phyloP scores from a whole-genome alignment of 2,113 vertebrate genomes.

The Mobula birostris region DNA sequence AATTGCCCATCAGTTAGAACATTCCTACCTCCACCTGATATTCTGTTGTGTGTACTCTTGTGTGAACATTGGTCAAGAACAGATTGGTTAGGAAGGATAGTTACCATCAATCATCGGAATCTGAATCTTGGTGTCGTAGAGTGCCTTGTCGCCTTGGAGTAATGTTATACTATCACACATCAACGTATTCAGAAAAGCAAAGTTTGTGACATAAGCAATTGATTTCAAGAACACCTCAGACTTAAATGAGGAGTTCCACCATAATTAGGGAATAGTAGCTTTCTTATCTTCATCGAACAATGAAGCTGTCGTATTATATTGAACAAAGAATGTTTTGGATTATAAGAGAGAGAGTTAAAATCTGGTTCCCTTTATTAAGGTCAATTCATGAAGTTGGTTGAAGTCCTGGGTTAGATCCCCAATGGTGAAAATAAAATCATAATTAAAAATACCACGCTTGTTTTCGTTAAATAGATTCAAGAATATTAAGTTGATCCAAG shows the following conservation, averaged over 20 bases:
- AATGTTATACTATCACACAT: not conserved
- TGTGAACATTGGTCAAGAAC: not conserved
- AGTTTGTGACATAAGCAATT: not conserved
- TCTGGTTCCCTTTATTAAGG: not conserved
- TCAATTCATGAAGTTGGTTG: not conserved
- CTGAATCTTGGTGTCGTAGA: not conserved
- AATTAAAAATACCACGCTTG: not conserved
- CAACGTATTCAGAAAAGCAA: too few species aligned
- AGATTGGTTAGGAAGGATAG: not conserved
- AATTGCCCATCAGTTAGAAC: not conserved
- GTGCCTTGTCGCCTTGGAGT: not conserved
- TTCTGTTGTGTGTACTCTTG: not conserved
- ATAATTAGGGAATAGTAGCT: not conserved
- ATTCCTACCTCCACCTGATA: not conserved
- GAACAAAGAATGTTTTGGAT: not conserved
- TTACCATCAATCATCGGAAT: not conserved
- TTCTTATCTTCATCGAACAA: not conserved
- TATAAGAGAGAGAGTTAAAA: not conserved
- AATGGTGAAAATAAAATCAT: not conserved
- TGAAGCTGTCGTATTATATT: not conserved
- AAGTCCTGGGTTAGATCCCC: not conserved
- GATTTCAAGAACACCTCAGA: not conserved
- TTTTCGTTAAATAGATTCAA: not conserved
- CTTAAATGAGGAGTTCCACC: not conserved
- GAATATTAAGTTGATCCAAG: not conserved